Percentiles rank a stretch among this genome's conserved stretches.
Evolutionary conservation across 2,797 vertebrate genomes (phyloP).

Genomic region (Peromyscus attwateri): DNA sequence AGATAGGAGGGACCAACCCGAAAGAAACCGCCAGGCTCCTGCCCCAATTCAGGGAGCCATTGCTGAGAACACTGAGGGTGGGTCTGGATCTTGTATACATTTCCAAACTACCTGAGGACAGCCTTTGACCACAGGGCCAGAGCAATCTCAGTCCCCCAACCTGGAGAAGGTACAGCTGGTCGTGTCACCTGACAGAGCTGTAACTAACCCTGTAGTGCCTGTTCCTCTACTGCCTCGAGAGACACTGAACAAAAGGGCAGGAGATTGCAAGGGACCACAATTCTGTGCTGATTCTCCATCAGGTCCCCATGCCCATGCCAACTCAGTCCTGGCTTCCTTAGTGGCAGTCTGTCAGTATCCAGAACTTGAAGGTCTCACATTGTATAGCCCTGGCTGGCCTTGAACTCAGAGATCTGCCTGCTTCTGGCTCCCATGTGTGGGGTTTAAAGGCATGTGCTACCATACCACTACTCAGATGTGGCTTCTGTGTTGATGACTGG

Average conservation of each 20-base stretch:
- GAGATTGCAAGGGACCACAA: background rate
- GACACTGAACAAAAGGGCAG: background rate
- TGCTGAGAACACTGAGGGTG: constrained; percentile 11
- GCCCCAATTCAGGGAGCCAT: background rate
- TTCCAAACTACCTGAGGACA: constrained; percentile 49
- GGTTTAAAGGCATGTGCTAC: background rate
- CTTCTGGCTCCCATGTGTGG: background rate
- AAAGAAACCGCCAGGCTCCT: constrained; percentile 58
- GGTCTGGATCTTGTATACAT: background rate
- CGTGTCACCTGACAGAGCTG: background rate
- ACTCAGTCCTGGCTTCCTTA: background rate
- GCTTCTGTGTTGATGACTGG: background rate
- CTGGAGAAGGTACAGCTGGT: background rate
- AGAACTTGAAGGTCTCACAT: background rate
- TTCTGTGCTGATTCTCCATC: background rate
- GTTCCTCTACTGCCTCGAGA: background rate
- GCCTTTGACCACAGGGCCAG: constrained; percentile 26
- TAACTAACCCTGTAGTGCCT: background rate
- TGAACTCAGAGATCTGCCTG: background rate
- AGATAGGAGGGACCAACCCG: background rate
- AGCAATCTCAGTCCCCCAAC: background rate
- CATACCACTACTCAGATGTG: background rate
- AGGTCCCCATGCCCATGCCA: background rate
- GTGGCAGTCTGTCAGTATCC: background rate
- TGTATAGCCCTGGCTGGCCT: background rate